A percentile compares a stretch with the other conserved stretches of the same genome.
phyloP scores from a whole-genome alignment of 1,140 invertebrate species.

The Drosophila truncata region DNA sequence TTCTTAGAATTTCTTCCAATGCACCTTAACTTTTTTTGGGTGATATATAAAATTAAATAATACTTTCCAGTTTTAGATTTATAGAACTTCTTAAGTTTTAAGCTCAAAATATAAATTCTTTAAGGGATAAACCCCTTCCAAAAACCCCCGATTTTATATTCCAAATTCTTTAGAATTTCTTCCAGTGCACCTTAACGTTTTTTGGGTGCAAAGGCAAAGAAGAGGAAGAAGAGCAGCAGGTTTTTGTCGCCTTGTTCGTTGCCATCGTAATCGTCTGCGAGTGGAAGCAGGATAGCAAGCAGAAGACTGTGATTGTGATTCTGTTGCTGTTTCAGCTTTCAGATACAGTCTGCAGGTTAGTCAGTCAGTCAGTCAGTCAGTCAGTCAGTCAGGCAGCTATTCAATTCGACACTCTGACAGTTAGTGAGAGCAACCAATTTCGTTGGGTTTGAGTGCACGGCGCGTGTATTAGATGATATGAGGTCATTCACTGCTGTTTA shows the following conservation, averaged over 20 bases:
- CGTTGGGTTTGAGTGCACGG: constrained; percentile 70
- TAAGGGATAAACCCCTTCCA: background rate
- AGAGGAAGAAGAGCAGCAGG: constrained; percentile 53
- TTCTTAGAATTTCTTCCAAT: too few relatives aligned
- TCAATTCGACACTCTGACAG: constrained; percentile 32
- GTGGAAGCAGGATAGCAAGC: background rate
- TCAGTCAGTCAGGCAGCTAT: constrained; percentile 14
- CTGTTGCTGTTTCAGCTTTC: constrained; percentile 50
- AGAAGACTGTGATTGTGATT: constrained; percentile 55
- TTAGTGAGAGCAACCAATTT: constrained; percentile 35
- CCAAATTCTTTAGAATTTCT: background rate
- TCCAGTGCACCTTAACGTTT: constrained; percentile 21
- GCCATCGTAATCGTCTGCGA: constrained; percentile 32
- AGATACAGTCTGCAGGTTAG: constrained; percentile 68
- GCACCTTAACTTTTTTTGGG: too few relatives aligned
- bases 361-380: constrained; percentile 61
- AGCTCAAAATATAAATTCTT: background rate
- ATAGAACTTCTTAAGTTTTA: too few relatives aligned
- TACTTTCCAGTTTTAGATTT: too few relatives aligned
- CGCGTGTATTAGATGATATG: constrained; percentile 84
- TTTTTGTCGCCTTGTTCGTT: constrained; percentile 56
- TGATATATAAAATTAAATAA: too few relatives aligned
- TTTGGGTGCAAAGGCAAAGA: constrained; percentile 46
- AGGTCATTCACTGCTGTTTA: constrained; percentile 85
- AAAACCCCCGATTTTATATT: background rate